phyloP scores from a whole-genome alignment of 2,797 vertebrate genomes.

The Acipenser oxyrinchus region DNA sequence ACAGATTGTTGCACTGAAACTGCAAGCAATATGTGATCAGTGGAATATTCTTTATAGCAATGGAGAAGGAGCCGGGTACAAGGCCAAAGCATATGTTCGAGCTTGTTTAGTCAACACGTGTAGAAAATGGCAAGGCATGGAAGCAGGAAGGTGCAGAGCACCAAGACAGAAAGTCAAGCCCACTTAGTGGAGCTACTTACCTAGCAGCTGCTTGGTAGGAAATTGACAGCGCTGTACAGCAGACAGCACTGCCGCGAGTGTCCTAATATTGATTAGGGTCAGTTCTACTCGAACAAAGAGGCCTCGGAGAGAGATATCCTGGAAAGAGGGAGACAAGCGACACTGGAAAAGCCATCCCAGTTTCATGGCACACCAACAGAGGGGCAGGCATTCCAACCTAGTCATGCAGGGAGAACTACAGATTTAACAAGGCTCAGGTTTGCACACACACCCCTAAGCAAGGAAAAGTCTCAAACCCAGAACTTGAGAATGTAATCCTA shows the following conservation, averaged over 20 bases:
- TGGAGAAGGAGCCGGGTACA: too few relatives aligned
- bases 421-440: constrained; percentile 53
- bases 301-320: constrained; percentile 41
- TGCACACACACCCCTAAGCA: constrained; percentile 24
- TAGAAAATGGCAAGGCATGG: too few relatives aligned
- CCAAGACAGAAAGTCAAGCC: too few relatives aligned
- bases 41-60: too few relatives aligned
- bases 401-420: background rate
- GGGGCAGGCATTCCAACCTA: too few relatives aligned
- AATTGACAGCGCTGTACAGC: constrained; percentile 49
- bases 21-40: too few relatives aligned
- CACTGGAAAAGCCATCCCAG: too few relatives aligned
- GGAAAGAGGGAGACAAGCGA: background rate
- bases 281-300: constrained; percentile 55
- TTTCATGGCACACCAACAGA: background rate
- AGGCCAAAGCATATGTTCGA: too few relatives aligned
- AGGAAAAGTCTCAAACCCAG: background rate
- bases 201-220: constrained; percentile 43
- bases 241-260: constrained; percentile 34
- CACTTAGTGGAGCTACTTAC: constrained; percentile 36
- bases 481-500: too few relatives aligned
- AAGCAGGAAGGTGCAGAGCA: too few relatives aligned
- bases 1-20: background rate
- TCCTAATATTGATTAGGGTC: constrained; percentile 40
- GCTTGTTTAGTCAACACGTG: too few relatives aligned